Percentiles rank a stretch among this genome's conserved stretches.
Conservation (phyloP, 2,797 vertebrate species). For the Neoniphon sammara region DNA sequence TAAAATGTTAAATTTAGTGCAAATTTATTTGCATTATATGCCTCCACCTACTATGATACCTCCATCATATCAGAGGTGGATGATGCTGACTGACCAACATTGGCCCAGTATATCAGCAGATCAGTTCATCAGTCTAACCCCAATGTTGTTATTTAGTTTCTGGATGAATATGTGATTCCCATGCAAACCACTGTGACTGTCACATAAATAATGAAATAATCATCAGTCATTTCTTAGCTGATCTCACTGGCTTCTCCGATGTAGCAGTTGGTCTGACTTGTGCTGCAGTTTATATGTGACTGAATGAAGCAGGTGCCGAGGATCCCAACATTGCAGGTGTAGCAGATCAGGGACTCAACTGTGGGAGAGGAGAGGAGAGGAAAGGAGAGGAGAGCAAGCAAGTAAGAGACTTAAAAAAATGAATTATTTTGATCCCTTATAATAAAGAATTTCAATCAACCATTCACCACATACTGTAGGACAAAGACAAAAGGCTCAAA, state of each 20-base stretch:
- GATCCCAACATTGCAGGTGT: conserved; percentile 45
- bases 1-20: too few species aligned
- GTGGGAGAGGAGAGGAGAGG: neutral
- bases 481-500: neutral
- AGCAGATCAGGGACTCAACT: conserved; percentile 67
- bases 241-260: conserved; percentile 59
- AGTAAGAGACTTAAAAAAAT: neutral
- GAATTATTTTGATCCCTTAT: neutral
- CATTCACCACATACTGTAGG: too few species aligned
- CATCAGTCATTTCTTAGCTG: neutral
- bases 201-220: neutral
- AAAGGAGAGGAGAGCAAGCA: neutral
- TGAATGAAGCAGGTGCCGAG: conserved; percentile 17
- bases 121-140: neutral
- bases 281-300: neutral
- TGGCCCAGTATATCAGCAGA: too few species aligned
- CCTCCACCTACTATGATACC: too few species aligned
- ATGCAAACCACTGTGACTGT: too few species aligned
- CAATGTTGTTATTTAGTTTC: neutral
- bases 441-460: neutral
- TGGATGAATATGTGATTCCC: neutral
- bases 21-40: too few species aligned
- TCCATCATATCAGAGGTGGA: too few species aligned
- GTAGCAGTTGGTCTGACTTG: conserved; percentile 28
- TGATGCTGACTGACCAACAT: too few species aligned